phyloP scores from a whole-genome alignment of 1,140 invertebrate genomes.

The Armadillidium nasatum region DNA sequence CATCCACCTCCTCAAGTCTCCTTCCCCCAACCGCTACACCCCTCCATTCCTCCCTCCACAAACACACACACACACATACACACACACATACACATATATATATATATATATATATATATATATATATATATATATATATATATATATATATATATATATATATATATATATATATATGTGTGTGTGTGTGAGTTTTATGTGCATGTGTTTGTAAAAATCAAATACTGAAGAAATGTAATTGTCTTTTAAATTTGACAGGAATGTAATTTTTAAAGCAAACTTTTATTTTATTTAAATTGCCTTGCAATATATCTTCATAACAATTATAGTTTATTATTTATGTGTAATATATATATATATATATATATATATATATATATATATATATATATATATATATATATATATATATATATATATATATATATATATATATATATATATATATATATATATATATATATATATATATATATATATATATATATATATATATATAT shows the following conservation, averaged over 20 bases:
- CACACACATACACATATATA: background rate
- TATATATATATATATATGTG: background rate
- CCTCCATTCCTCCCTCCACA: too few species aligned
- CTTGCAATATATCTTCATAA: too few species aligned
- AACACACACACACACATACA: background rate
- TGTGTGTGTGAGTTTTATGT: too few species aligned
- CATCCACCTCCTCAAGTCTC: too few species aligned
- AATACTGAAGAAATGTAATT: too few species aligned
- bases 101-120: constrained; percentile 6
- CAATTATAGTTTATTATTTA: too few species aligned
- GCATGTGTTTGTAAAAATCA: too few species aligned
- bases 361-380: constrained; percentile 21
- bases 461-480: constrained; percentile 9
- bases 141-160: background rate
- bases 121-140: background rate
- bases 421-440: constrained; percentile 17
- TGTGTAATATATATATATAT: constrained; percentile 19
- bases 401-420: background rate
- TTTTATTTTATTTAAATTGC: too few species aligned
- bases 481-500: constrained; percentile 8
- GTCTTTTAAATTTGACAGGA: too few species aligned
- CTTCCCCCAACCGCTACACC: too few species aligned
- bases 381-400: constrained; percentile 1
- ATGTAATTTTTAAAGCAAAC: too few species aligned
- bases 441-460: background rate